These are phyloP conservation scores for Pegoplata infirma DNA, from an alignment of 2,888 invertebrate genomes.

Conservation along the genomic window DNA sequence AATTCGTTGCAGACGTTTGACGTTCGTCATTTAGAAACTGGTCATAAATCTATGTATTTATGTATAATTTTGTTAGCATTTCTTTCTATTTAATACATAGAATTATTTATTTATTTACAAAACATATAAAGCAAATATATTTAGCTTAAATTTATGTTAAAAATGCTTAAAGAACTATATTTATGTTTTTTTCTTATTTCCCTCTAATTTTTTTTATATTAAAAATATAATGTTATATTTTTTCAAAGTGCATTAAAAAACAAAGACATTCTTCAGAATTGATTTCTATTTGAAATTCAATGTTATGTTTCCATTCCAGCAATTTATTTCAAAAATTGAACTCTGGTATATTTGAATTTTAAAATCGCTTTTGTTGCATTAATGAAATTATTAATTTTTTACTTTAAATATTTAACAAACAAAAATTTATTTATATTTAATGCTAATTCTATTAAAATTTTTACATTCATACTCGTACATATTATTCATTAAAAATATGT, in stretches of 20 bases:
- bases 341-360: too few relatives aligned
- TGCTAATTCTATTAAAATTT: conserved; percentile 51
- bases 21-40: too few relatives aligned
- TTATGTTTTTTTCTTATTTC: neutral
- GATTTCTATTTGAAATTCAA: too few relatives aligned
- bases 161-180: conserved; percentile 12
- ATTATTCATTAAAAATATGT: conserved; percentile 44
- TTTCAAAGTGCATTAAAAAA: conserved; percentile 19
- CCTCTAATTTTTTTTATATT: neutral
- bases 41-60: neutral
- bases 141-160: conserved; percentile 32
- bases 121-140: conserved; percentile 10
- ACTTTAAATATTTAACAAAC: neutral
- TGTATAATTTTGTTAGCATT: neutral
- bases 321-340: neutral
- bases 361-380: neutral
- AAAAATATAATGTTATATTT: neutral
- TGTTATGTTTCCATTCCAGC: too few relatives aligned
- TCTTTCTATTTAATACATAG: conserved; percentile 9
- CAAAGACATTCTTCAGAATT: too few relatives aligned
- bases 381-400: neutral
- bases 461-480: conserved; percentile 54
- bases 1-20: too few relatives aligned
- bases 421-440: conserved; percentile 20
- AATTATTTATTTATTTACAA: conserved; percentile 33